A percentile compares a stretch with the other conserved stretches of the same genome.
Evolutionary conservation across 2,113 vertebrate genomes (phyloP).

Genomic region (Ondatra zibethicus): DNA sequence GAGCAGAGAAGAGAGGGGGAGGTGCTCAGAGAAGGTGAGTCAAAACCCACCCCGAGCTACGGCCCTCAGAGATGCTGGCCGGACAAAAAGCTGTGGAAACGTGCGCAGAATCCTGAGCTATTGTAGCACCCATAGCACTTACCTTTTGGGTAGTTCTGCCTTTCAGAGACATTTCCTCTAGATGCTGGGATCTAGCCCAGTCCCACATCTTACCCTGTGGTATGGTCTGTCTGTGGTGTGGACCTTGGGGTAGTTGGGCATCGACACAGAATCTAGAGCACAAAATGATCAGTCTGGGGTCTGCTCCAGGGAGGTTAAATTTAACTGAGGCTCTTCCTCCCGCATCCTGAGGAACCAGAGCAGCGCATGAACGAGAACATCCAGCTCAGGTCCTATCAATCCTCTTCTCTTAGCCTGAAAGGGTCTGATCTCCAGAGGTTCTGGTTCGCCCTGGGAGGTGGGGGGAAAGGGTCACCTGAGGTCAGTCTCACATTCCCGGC

Average conservation of each 20-base stretch:
- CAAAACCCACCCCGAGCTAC: rapidly evolving
- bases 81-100: rapidly evolving
- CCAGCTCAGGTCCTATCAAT: rapidly evolving
- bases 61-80: rapidly evolving
- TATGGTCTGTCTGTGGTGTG: neutral
- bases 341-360: rapidly evolving
- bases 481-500: rapidly evolving
- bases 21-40: rapidly evolving
- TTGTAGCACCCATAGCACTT: rapidly evolving
- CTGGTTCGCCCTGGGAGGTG: neutral
- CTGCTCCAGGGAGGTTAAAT: neutral
- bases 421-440: neutral
- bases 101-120: neutral
- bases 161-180: no score
- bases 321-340: rapidly evolving
- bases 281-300: neutral
- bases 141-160: rapidly evolving
- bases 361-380: neutral
- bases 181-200: rapidly evolving
- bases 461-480: neutral
- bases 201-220: rapidly evolving
- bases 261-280: neutral
- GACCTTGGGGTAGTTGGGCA: neutral
- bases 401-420: neutral
- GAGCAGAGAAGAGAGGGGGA: neutral